Conservation (phyloP, 2,113 vertebrate species). For the Xiphophorus maculatus region DNA sequence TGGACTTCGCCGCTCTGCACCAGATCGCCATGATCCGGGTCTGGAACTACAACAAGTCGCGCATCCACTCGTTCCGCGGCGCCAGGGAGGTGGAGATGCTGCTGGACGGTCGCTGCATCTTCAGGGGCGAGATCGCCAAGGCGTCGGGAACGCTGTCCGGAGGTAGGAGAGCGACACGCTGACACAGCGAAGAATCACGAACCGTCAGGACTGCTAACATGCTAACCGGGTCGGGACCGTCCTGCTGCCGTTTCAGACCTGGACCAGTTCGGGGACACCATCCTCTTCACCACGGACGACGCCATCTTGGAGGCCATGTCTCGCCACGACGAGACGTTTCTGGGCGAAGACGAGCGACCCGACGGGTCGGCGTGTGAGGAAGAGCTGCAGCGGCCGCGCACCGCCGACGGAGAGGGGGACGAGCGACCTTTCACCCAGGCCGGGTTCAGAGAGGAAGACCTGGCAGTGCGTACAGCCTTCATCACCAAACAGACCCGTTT, state of each 20-base stretch:
- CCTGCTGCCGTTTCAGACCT: conserved; percentile 74
- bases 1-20: conserved; percentile 85
- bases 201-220: too few species aligned
- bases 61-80: conserved; percentile 95
- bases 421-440: conserved; percentile 93
- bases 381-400: conserved; percentile 87
- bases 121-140: conserved; percentile 97
- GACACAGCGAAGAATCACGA: too few species aligned
- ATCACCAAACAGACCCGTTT: not conserved
- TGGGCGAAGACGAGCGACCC: conserved; percentile 72
- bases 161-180: conserved; percentile 78
- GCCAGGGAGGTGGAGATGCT: conserved; percentile 89
- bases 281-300: conserved; percentile 95
- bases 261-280: conserved; percentile 97
- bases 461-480: conserved; percentile 64
- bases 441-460: conserved; percentile 75
- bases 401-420: conserved; percentile 88
- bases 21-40: conserved; percentile 94
- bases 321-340: conserved; percentile 85
- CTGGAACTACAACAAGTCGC: conserved; percentile 99
- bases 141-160: conserved; percentile 91
- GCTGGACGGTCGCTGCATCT: conserved; percentile 88
- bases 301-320: conserved; percentile 95
- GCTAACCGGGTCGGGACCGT: too few species aligned
- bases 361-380: conserved; percentile 79